phyloP scores from a whole-genome alignment of 2,113 vertebrate genomes.

The Daboia siamensis region DNA sequence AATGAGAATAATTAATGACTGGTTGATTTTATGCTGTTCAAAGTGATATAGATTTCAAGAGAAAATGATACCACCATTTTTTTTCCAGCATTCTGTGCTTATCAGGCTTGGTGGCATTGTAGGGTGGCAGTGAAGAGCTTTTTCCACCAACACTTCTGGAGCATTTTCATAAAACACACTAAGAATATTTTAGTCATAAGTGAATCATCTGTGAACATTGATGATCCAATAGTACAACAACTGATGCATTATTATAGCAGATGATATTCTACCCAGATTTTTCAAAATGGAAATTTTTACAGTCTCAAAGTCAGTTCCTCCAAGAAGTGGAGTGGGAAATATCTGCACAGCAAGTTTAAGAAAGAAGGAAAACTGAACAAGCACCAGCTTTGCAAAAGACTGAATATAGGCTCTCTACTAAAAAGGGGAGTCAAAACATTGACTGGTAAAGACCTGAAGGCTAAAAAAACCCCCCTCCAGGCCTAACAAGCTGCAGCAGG shows the following conservation, averaged over 20 bases:
- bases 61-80: background rate
- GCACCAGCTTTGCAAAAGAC: background rate
- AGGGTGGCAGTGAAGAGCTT: background rate
- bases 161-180: slow-evolving; percentile 1
- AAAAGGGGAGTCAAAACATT: background rate
- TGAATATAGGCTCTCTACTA: background rate
- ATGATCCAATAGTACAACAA: background rate
- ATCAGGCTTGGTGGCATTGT: background rate
- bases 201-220: background rate
- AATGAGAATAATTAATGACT: background rate
- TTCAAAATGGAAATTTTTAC: background rate
- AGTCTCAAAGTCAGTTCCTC: background rate
- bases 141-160: background rate
- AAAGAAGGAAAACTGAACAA: background rate
- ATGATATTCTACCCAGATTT: background rate
- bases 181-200: background rate
- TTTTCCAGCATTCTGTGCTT: background rate
- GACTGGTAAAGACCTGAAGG: background rate
- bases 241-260: background rate
- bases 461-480: background rate
- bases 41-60: too few relatives aligned
- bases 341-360: background rate
- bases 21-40: too few relatives aligned
- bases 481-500: background rate
- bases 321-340: background rate